These are phyloP conservation scores for Brachionus manjavacas DNA, from an alignment of 1,140 invertebrate species.

Conservation along the genomic window DNA sequence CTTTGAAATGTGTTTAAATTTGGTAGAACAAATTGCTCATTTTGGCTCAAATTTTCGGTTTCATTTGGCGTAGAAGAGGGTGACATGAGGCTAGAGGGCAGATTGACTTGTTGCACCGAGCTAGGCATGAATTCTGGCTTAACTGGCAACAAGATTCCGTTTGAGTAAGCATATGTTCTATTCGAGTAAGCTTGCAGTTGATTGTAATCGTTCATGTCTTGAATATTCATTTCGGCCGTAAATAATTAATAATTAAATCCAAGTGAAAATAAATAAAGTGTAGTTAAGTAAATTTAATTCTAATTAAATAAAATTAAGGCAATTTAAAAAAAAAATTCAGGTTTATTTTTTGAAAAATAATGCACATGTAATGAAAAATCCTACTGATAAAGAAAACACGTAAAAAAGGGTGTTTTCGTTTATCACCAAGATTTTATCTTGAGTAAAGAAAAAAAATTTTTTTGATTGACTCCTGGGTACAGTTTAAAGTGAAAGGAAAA, in stretches of 20 bases:
- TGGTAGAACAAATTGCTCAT: background rate
- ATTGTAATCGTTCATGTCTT: background rate
- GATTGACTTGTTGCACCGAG: background rate
- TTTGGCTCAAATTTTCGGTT: background rate
- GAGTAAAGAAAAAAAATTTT: background rate
- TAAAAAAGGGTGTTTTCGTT: conserved; percentile 24
- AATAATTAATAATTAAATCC: background rate
- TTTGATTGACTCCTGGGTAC: background rate
- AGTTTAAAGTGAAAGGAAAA: background rate
- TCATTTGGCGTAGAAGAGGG: background rate
- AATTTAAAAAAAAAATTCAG: background rate
- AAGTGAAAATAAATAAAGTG: background rate
- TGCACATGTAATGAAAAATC: conserved; percentile 17
- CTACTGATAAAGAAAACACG: conserved; percentile 8
- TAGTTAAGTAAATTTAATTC: background rate
- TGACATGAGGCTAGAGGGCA: background rate
- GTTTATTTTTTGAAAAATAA: background rate
- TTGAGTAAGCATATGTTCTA: background rate
- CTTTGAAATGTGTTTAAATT: conserved; percentile 2
- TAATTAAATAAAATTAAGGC: background rate
- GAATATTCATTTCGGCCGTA: background rate
- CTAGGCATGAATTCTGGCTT: background rate
- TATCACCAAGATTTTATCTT: conserved; percentile 8
- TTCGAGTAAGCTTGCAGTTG: background rate
- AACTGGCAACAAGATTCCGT: conserved; percentile 15